A percentile compares a stretch with the other conserved stretches of the same genome.
Conservation (phyloP, 2,113 vertebrate species). For the Aplodontia rufa region DNA sequence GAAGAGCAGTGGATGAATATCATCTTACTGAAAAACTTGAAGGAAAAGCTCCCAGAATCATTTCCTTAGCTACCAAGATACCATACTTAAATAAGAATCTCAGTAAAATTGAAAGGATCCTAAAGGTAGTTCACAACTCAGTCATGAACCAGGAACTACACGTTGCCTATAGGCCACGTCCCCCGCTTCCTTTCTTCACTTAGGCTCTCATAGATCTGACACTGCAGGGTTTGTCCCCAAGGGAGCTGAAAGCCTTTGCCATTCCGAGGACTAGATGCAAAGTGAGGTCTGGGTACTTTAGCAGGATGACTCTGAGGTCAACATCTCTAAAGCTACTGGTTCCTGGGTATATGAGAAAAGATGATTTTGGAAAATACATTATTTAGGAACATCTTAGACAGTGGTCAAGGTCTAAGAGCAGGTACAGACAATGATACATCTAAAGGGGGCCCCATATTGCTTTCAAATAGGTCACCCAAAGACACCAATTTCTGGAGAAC, state of each 20-base stretch:
- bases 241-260: neutral
- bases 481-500: constrained; percentile 63
- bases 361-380: constrained; percentile 34
- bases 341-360: neutral
- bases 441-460: constrained; percentile 22
- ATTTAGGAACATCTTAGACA: constrained; percentile 31
- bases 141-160: neutral
- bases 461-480: constrained; percentile 71
- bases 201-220: neutral
- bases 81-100: neutral
- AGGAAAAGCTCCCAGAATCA: neutral
- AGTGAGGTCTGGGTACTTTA: neutral
- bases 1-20: neutral
- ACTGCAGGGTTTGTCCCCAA: neutral
- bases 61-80: constrained; percentile 16
- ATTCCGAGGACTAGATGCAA: neutral
- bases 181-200: neutral
- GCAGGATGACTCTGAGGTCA: constrained; percentile 1
- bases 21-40: neutral
- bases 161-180: neutral
- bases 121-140: neutral
- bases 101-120: neutral
- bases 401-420: neutral
- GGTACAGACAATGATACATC: constrained; percentile 29
- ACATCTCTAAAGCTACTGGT: constrained; percentile 45